Percentiles rank a stretch among this genome's conserved stretches.
phyloP scores from a whole-genome alignment of 30 jellyfish, hydroid and myxozoan species.

The Nemopilema nomurai region DNA sequence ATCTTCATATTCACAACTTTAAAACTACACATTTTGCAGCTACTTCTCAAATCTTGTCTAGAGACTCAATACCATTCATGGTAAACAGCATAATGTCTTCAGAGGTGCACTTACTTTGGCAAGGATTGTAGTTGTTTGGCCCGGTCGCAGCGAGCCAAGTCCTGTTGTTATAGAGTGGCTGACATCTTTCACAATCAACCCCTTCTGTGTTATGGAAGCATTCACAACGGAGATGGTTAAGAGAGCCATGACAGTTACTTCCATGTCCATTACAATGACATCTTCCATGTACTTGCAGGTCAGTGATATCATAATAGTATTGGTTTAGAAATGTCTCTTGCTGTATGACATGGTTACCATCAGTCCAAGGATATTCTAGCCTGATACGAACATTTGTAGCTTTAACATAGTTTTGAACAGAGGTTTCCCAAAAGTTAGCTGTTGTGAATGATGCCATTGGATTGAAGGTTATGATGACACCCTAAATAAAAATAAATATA shows the following conservation, averaged over 20 bases:
- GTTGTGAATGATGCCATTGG: constrained; percentile 53
- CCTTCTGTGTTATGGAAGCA: constrained; percentile 85
- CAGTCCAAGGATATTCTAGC: constrained; percentile 91
- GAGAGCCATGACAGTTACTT: constrained; percentile 56
- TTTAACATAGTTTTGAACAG: constrained; percentile 49
- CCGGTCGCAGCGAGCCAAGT: constrained; percentile 82
- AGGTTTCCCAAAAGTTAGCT: constrained; percentile 56
- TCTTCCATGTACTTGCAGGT: constrained; percentile 71
- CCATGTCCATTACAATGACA: constrained; percentile 95
- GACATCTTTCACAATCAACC: constrained; percentile 74
- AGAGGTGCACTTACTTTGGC: constrained; percentile 69
- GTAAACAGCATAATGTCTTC: too few species aligned
- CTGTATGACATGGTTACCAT: constrained; percentile 67
- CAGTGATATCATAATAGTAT: constrained; percentile 81
- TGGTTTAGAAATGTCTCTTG: constrained; percentile 63
- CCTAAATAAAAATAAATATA: constrained; percentile 3
- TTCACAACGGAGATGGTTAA: constrained; percentile 39
- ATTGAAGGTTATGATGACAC: constrained; percentile 48
- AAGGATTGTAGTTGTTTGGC: constrained; percentile 55
- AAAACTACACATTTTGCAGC: too few species aligned
- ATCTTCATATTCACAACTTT: too few species aligned
- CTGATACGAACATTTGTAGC: constrained; percentile 80
- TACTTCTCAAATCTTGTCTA: too few species aligned
- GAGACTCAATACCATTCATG: too few species aligned
- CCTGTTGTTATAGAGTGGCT: constrained; percentile 80